Evolutionary conservation across 2,113 vertebrate genomes (phyloP).

Genomic region (Plecturocebus donacophilus): DNA sequence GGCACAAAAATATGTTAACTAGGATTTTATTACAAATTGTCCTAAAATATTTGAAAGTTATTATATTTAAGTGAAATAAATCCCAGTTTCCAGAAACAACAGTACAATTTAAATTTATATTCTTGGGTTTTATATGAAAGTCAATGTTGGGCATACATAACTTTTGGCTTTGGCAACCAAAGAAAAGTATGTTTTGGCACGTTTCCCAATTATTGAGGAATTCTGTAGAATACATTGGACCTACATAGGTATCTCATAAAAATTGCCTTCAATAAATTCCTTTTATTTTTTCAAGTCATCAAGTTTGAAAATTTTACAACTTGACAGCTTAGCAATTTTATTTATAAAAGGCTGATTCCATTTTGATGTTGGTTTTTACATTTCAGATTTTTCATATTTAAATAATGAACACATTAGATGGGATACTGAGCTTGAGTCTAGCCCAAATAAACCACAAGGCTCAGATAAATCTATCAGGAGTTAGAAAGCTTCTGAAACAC

Average conservation of each 20-base stretch:
- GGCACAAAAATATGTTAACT: background rate
- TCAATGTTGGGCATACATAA: background rate
- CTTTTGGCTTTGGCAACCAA: background rate
- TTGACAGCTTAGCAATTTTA: conserved; percentile 34
- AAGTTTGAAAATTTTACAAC: conserved; percentile 29
- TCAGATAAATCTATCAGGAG: background rate
- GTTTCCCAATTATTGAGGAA: background rate
- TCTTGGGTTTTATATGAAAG: conserved; percentile 35
- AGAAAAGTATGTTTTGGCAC: background rate
- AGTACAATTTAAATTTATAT: background rate
- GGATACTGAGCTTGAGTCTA: background rate
- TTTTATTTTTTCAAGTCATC: background rate
- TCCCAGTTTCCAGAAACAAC: background rate
- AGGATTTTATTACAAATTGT: background rate
- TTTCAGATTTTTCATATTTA: conserved; percentile 45
- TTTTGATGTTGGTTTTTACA: conserved; percentile 45
- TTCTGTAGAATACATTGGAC: conserved; percentile 10
- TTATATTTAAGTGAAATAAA: background rate
- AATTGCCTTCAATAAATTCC: conserved; percentile 12
- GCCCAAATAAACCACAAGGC: background rate
- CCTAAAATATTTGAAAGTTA: background rate
- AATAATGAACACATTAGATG: conserved; percentile 3
- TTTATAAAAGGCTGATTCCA: conserved; percentile 29
- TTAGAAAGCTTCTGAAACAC: background rate
- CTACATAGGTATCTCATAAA: background rate